Base-by-base conservation (phyloP, 2,113 vertebrate genomes). In the Chloropsis hardwickii region DNA sequence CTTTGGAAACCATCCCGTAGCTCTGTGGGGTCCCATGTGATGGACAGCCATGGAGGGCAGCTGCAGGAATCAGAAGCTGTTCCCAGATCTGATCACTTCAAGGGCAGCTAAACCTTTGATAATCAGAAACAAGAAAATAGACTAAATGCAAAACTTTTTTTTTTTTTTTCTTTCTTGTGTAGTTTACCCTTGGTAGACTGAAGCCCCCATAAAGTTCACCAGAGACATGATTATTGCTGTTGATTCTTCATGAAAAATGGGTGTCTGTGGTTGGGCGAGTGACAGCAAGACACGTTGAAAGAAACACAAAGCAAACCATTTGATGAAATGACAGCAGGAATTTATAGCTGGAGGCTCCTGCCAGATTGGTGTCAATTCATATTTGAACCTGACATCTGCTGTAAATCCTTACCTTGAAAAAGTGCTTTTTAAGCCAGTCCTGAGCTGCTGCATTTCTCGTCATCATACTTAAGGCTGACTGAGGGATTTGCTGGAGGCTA, bases 401-500 rank as follows among this genome's bases (percentile, higher is more conserved):
- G 35, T 81, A 95, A 91, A 89, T 82, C 17, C 35, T 82, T 94
- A 88, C 91, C 87, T 96, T 82, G 29, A 69, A 72, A 82, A 95
- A 76, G 57, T 77, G 66, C 42, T 85, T 87, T 92, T 76, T 71
- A 81, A 87, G 45, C 65, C 62, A 69, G 62, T 57, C 70, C 33
- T 54, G 91, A 91, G 29, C 62, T 87, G 58, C 57, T 60, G 48
- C 51, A 35, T 61, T 92, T 91, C 83, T 95, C 4, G 0, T 88
- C 91, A 70, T 88, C 54, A 12, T 69, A 69, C 74, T 92, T 92
- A 80, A 87, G 65, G n/a, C 62, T 70, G 81, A 54, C 70, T 83
- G 51, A 76, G 50, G 40, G 84, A 82, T 94, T 95, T 95, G 92
- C 94, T 94, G 78, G 78, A 83, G 95, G 93, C 93, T 95, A 47